These are phyloP conservation scores for Fulica atra DNA, from an alignment of 2,113 vertebrate genomes.

Conservation along the genomic window DNA sequence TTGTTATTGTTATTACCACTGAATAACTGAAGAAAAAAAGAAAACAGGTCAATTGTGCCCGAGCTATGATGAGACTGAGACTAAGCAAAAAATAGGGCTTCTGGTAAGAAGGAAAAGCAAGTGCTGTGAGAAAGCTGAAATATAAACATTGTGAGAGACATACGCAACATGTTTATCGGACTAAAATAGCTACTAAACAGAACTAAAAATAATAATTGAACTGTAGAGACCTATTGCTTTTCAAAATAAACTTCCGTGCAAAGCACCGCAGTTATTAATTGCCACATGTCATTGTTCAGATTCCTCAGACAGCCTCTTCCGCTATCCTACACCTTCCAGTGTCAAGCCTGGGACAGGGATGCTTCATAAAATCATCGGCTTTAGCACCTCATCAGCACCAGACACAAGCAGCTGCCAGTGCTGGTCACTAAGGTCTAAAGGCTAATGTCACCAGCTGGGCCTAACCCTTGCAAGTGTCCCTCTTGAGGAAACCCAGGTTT, in stretches of 20 bases:
- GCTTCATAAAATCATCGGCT: background rate
- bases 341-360: background rate
- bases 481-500: background rate
- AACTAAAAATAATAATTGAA: slow-evolving; percentile 55
- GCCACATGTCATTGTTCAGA: background rate
- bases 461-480: background rate
- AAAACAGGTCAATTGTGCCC: background rate
- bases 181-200: slow-evolving; percentile 39
- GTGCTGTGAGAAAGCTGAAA: slow-evolving; percentile 36
- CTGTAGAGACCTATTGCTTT: background rate
- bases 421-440: background rate
- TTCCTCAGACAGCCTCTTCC: background rate
- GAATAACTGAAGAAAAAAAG: background rate
- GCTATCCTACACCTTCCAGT: background rate
- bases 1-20: background rate
- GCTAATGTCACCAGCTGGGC: background rate
- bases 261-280: background rate
- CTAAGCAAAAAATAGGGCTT: background rate
- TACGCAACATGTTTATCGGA: slow-evolving; percentile 23
- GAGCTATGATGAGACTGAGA: background rate
- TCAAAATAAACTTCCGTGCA: background rate
- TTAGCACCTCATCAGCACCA: background rate
- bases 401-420: background rate
- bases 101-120: background rate
- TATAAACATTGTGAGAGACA: slow-evolving; percentile 51